Evolutionary conservation across 2,888 invertebrate species (phyloP).

Genomic region (Schizaphis graminum): DNA sequence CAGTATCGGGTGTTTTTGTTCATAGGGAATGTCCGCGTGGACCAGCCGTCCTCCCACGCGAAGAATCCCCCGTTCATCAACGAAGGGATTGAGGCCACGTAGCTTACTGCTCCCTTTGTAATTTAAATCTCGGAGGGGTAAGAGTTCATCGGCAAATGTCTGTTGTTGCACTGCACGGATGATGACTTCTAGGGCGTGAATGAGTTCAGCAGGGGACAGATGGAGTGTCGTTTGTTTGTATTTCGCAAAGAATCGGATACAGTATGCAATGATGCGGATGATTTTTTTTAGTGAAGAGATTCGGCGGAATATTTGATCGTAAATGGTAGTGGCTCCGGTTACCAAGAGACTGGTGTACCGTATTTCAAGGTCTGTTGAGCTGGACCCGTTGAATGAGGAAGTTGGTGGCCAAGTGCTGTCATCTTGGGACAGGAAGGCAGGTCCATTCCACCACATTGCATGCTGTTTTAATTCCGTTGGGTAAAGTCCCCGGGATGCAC

Average conservation of each 20-base stretch:
- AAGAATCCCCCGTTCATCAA: neutral
- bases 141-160: neutral
- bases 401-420: neutral
- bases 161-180: neutral
- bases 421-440: neutral
- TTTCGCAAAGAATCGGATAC: neutral
- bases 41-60: neutral
- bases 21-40: neutral
- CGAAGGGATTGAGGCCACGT: neutral
- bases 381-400: neutral
- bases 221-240: too few relatives aligned
- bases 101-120: neutral
- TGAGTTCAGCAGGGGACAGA: neutral
- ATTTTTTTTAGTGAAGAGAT: neutral
- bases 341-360: neutral
- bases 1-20: neutral
- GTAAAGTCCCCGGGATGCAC: too few relatives aligned
- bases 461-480: neutral
- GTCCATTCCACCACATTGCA: neutral
- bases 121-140: too few relatives aligned
- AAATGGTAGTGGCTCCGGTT: neutral
- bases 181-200: neutral
- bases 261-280: neutral
- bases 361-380: neutral
- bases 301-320: neutral